Evolutionary conservation across 2,113 vertebrate species (phyloP), one percentile per base, ranked within the genome.

Genomic region (Tiliqua scincoides): DNA sequence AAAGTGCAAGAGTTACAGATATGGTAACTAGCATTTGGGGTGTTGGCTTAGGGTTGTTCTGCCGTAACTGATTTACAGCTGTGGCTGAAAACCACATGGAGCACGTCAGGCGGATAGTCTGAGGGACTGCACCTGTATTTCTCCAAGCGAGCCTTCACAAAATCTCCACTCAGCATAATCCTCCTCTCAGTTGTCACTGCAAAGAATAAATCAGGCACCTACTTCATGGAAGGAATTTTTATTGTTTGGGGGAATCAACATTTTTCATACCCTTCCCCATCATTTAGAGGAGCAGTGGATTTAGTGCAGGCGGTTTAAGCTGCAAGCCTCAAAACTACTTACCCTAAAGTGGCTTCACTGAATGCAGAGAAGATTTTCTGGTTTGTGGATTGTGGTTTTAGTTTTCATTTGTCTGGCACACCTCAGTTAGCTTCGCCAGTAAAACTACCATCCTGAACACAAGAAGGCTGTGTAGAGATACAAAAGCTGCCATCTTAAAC

Each of bases 1-100:
- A 81, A 74, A 86, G 73, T 65, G 43, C 57, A 52, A 78, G 90
- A 85, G 86, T 87, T 85, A 84, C 79, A 87, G 91, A 93, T 89
- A 85, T n/a, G 83, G 10, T 85, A 94, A 93, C 86, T 91, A 91
- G 89, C 73, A 90, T 91, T 90, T 71, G 82, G 79, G n/a, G 54
- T 91, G 89, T 88, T 90, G 76, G 84, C 80, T 93, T 94, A 87
- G 72, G 54, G 63, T 95, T 78, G 71, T 74, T 90, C 54, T 94
- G 74, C 79, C 78, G 32, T 82, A 89, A 83, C 59, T 96, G 94
- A 96, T 97, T 96, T 96, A 96, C 91, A 93, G 82, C 89, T 88
- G 85, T 68, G 86, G 52, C 90, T 91, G 95, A 93, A 96, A 95
- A 95, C 92, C 91, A 91, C 90, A 94, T 59, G 87, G 89, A 91